Percentiles rank a stretch among this genome's conserved stretches.
Evolutionary conservation across 2,888 invertebrate genomes (phyloP).

Genomic region (Eupithecia pulchellata): DNA sequence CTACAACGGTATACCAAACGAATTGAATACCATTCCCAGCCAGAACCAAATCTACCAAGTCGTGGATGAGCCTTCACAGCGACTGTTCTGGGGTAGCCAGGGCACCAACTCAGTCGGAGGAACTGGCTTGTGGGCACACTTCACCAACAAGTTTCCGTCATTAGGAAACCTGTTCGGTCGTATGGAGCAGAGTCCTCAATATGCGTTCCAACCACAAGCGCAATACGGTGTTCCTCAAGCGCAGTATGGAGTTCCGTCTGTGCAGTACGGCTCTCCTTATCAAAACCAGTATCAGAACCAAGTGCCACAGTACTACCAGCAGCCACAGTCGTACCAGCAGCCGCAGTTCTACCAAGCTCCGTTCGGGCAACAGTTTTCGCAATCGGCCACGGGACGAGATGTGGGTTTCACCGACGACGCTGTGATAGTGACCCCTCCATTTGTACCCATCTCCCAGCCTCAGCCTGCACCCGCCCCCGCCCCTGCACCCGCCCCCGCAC

Average conservation of each 20-base stretch:
- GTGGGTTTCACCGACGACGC: conserved; percentile 78
- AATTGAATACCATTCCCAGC: conserved; percentile 64
- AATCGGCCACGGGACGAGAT: conserved; percentile 67
- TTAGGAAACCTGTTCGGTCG: conserved; percentile 76
- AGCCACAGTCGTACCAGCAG: conserved; percentile 47
- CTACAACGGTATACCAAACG: conserved; percentile 70
- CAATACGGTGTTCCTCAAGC: conserved; percentile 63
- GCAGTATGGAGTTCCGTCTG: conserved; percentile 50
- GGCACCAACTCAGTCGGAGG: conserved; percentile 80
- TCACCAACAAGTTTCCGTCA: conserved; percentile 79
- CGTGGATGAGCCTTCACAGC: conserved; percentile 69
- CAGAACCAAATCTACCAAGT: conserved; percentile 51
- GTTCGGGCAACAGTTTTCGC: conserved; percentile 55
- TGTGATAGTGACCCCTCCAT: conserved; percentile 77
- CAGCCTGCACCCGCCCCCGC: conserved; percentile 47
- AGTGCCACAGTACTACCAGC: conserved; percentile 52
- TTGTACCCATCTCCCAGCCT: conserved; percentile 63
- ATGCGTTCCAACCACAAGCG: conserved; percentile 55
- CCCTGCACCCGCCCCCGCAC: conserved; percentile 49
- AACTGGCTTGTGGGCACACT: conserved; percentile 72
- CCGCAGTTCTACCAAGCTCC: conserved; percentile 38
- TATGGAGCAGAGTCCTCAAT: conserved; percentile 70
- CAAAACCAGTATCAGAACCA: conserved; percentile 46
- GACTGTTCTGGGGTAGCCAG: conserved; percentile 73
- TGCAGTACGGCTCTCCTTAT: conserved; percentile 46